Evolutionary conservation across 2,797 vertebrate genomes (phyloP).

Genomic region (Leptatherina wallacei): DNA sequence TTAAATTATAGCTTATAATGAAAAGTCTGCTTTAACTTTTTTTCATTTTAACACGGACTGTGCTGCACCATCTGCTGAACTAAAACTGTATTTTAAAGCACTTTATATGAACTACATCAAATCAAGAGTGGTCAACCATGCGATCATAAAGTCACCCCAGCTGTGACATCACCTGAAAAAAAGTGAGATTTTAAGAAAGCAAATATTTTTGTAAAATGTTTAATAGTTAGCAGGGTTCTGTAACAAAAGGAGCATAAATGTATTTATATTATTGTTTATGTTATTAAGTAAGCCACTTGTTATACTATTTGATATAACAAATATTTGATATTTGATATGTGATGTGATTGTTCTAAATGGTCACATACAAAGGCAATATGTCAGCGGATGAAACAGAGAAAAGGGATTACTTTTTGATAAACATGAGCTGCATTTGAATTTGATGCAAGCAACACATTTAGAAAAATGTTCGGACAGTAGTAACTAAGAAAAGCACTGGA

Average conservation of each 20-base stretch:
- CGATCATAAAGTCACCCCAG: neutral
- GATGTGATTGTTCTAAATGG: neutral
- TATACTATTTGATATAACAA: no score
- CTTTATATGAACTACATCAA: neutral
- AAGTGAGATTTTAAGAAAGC: neutral
- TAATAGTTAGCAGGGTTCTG: no score
- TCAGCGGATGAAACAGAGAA: neutral
- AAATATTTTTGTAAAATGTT: no score
- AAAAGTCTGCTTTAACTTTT: constrained; percentile 11
- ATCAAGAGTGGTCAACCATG: neutral
- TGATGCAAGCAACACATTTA: no score
- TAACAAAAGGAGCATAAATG: neutral
- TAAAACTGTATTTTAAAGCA: neutral
- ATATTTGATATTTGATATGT: no score
- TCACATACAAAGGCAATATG: neutral
- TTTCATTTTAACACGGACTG: neutral
- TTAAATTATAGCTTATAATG: constrained; percentile 26
- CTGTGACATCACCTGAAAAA: neutral
- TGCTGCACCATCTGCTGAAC: neutral
- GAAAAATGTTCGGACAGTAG: neutral
- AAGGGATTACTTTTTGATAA: no score
- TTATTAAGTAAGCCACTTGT: neutral
- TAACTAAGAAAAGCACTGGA: neutral
- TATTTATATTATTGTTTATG: neutral
- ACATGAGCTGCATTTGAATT: no score